A percentile compares a stretch with the other conserved stretches of the same genome.
These are phyloP conservation scores for Anarhynchus alexandrinus DNA, from an alignment of 2,113 vertebrate species.

Conservation along the genomic window DNA sequence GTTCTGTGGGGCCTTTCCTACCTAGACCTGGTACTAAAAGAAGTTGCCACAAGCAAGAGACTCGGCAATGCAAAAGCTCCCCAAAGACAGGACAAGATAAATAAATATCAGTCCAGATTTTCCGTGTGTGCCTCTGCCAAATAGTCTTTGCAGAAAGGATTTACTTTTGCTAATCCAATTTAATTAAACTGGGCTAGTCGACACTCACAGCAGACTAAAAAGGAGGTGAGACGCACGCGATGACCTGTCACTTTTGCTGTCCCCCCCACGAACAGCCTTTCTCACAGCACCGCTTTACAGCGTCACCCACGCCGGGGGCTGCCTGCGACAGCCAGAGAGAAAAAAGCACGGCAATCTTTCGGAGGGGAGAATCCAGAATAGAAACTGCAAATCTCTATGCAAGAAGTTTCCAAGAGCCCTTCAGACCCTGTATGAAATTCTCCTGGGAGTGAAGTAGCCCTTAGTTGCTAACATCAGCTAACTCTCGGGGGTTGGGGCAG, in stretches of 20 bases:
- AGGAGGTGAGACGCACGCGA: background rate
- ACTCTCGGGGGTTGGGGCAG: background rate
- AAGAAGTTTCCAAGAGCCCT: background rate
- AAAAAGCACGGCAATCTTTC: background rate
- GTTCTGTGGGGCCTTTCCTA: background rate
- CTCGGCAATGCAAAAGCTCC: background rate
- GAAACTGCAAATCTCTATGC: background rate
- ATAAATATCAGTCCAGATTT: background rate
- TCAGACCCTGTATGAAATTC: background rate
- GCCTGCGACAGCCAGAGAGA: background rate
- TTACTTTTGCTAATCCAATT: background rate
- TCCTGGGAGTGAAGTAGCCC: background rate
- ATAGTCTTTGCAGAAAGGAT: background rate
- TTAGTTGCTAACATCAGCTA: background rate
- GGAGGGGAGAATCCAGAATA: background rate
- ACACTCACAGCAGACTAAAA: background rate
- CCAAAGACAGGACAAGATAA: background rate
- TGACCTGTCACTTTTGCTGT: background rate
- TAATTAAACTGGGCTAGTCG: background rate
- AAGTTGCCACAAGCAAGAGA: background rate
- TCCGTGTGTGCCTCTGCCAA: background rate
- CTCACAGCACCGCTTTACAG: background rate
- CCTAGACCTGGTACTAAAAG: too few species aligned
- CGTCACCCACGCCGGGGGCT: fast-evolving
- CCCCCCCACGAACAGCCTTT: background rate